phyloP scores from a whole-genome alignment of 2,797 vertebrate genomes.

The Mus spretus region DNA sequence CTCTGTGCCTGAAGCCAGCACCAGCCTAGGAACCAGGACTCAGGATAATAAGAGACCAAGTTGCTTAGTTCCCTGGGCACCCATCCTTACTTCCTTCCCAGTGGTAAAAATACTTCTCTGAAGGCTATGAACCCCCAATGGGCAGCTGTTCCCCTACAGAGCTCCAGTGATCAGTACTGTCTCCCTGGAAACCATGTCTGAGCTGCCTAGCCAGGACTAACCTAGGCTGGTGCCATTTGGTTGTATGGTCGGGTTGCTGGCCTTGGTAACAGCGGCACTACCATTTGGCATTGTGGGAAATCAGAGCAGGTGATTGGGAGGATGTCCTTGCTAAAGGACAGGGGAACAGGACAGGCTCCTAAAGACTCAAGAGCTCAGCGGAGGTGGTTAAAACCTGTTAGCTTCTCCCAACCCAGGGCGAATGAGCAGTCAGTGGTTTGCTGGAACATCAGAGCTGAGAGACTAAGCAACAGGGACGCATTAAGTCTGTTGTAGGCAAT shows the following conservation, averaged over 20 bases:
- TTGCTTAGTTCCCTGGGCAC: background rate
- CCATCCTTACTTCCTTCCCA: background rate
- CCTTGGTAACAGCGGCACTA: background rate
- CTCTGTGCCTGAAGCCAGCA: background rate
- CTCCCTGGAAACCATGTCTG: background rate
- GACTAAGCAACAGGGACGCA: background rate
- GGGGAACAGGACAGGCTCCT: too few species aligned
- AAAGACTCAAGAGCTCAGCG: background rate
- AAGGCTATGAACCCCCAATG: background rate
- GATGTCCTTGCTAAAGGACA: background rate
- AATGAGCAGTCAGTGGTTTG: background rate
- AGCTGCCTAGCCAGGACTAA: background rate
- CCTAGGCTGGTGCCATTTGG: too few species aligned
- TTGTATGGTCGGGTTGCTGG: background rate
- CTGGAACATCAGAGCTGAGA: background rate
- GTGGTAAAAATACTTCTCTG: background rate
- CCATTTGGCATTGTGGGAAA: background rate
- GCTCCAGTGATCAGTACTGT: background rate
- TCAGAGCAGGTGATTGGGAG: background rate
- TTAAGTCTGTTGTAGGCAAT: background rate
- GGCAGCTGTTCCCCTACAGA: background rate
- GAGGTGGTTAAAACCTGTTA: accelerated
- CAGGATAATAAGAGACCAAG: background rate
- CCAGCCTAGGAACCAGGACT: background rate
- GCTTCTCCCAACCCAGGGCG: background rate